Evolutionary conservation across 2,888 invertebrate species (phyloP).

Genomic region (Aporophyla nigra): DNA sequence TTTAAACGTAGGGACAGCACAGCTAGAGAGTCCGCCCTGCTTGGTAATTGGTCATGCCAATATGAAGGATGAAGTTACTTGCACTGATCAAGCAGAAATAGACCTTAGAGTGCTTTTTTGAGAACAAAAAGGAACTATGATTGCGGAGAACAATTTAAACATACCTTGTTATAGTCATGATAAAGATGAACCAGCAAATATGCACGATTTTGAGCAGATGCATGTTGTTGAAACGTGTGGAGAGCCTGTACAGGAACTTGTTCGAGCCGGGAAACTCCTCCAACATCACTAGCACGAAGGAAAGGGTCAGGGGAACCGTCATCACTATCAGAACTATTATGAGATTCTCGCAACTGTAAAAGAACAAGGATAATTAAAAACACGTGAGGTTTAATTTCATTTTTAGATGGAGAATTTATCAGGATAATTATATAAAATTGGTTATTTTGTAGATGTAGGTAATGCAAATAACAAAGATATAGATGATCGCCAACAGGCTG

Average conservation of each 20-base stretch:
- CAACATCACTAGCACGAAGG: slow-evolving; percentile 95
- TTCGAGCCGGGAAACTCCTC: slow-evolving; percentile 94
- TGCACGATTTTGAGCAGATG: slow-evolving; percentile 94
- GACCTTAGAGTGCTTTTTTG: too few species aligned
- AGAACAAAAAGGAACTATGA: neutral
- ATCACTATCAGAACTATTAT: slow-evolving; percentile 92
- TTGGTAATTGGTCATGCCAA: neutral
- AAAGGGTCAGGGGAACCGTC: slow-evolving; percentile 93
- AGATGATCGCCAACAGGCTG: too few species aligned
- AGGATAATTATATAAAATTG: too few species aligned
- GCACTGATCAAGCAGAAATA: neutral
- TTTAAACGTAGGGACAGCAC: neutral
- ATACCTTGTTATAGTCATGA: slow-evolving; percentile 93
- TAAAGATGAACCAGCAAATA: slow-evolving; percentile 94
- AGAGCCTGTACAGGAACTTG: slow-evolving; percentile 92
- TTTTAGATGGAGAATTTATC: neutral
- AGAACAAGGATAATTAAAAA: neutral
- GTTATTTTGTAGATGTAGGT: neutral
- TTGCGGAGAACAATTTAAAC: neutral
- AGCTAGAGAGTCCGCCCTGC: neutral
- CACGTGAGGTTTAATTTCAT: neutral
- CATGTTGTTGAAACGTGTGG: slow-evolving; percentile 94
- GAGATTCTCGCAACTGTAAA: slow-evolving; percentile 90
- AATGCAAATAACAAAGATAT: neutral
- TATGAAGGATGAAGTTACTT: neutral